Conservation (phyloP, 1,140 invertebrate species). For the Drosophila kurseongensis region DNA sequence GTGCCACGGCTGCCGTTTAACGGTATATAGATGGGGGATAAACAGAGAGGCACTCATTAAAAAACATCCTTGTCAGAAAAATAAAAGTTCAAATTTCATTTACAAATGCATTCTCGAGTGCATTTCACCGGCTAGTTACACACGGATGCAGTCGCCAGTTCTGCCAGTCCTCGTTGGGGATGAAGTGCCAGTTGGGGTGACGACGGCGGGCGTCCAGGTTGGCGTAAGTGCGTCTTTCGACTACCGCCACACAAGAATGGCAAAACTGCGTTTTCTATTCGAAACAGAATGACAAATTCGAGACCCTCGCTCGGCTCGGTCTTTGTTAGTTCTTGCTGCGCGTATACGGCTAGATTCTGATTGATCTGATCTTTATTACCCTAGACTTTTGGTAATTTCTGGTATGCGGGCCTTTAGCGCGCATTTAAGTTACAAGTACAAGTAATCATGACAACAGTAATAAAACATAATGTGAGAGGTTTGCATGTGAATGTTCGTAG, state of each 20-base stretch:
- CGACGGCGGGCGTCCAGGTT: conserved; percentile 55
- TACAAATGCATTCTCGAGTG: conserved; percentile 79
- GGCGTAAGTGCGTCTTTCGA: conserved; percentile 35
- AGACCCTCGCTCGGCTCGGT: conserved; percentile 34
- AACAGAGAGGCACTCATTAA: conserved; percentile 49
- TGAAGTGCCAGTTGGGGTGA: conserved; percentile 53
- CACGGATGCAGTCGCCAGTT: conserved; percentile 68
- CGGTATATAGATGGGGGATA: conserved; percentile 34
- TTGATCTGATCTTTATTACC: conserved; percentile 28
- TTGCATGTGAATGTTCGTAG: conserved; percentile 77
- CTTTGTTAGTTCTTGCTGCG: conserved; percentile 39
- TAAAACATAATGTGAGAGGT: conserved; percentile 82
- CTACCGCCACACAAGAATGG: conserved; percentile 55
- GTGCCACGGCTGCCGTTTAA: conserved; percentile 88
- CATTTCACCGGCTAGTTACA: conserved; percentile 77
- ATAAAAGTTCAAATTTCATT: conserved; percentile 77
- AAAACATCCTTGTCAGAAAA: conserved; percentile 35
- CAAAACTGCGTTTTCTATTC: conserved; percentile 39
- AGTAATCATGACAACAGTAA: conserved; percentile 77
- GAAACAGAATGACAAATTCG: conserved; percentile 38
- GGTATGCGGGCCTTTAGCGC: conserved; percentile 24
- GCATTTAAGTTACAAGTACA: conserved; percentile 49
- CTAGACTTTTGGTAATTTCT: conserved; percentile 28
- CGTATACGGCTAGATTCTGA: conserved; percentile 49
- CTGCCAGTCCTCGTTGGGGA: conserved; percentile 50